Percentiles rank a stretch among this genome's conserved stretches.
phyloP scores from a whole-genome alignment of 2,113 vertebrate genomes.

The Anhinga anhinga region DNA sequence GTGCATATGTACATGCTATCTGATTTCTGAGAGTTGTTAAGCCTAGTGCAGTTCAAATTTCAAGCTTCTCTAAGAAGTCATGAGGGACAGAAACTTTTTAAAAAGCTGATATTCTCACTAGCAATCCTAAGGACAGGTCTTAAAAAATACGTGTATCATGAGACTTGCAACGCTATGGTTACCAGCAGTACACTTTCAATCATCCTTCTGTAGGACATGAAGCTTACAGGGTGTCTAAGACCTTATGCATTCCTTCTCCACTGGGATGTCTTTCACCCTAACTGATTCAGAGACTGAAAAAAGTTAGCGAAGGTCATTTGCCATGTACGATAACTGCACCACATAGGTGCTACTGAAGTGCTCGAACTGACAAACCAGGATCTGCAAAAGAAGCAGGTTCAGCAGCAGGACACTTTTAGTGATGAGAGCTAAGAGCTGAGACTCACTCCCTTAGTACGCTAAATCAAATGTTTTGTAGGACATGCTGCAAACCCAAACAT shows the following conservation, averaged over 20 bases:
- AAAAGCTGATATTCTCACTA: neutral
- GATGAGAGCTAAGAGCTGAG: neutral
- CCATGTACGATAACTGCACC: neutral
- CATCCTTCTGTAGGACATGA: neutral
- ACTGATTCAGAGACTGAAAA: neutral
- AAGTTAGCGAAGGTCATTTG: neutral
- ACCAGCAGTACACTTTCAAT: neutral
- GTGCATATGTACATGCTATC: accelerated
- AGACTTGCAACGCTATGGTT: neutral
- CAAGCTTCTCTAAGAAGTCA: neutral
- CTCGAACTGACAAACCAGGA: neutral
- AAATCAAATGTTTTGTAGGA: neutral
- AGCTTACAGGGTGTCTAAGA: neutral
- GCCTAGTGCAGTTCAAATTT: neutral
- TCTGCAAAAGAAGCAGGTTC: neutral
- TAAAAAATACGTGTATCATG: neutral
- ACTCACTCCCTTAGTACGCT: neutral
- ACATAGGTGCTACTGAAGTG: neutral
- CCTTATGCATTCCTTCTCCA: neutral
- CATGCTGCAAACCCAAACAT: neutral
- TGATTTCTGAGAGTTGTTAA: neutral
- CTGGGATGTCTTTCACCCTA: neutral
- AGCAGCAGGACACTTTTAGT: neutral
- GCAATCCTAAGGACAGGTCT: neutral
- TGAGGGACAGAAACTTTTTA: neutral